A percentile compares a stretch with the other conserved stretches of the same genome.
Evolutionary conservation across 2,797 vertebrate species (phyloP).

Genomic region (Notamacropus eugenii): DNA sequence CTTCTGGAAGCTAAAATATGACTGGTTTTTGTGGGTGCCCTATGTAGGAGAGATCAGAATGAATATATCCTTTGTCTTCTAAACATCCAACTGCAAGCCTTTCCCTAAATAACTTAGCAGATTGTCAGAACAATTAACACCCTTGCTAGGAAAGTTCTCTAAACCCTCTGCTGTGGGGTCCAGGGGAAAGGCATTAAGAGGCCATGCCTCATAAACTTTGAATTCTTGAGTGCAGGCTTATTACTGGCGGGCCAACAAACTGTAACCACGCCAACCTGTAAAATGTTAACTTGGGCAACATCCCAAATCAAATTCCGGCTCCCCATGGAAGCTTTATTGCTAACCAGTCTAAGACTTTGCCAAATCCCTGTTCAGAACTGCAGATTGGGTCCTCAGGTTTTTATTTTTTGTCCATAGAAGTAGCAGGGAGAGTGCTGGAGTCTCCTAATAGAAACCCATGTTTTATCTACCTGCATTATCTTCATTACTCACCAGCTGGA

Average conservation of each 20-base stretch:
- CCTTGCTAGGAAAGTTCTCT: conserved; percentile 64
- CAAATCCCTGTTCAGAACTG: conserved; percentile 33
- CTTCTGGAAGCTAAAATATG: not conserved
- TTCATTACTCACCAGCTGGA: conserved; percentile 59
- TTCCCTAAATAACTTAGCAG: conserved; percentile 58
- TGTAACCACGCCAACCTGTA: conserved; percentile 77
- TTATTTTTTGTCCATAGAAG: not conserved
- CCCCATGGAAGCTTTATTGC: conserved; percentile 72
- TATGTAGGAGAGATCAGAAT: not conserved
- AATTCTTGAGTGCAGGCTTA: conserved; percentile 76
- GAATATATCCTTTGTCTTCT: conserved; percentile 58
- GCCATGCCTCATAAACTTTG: conserved; percentile 80
- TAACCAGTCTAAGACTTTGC: conserved; percentile 54
- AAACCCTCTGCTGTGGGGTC: conserved; percentile 68
- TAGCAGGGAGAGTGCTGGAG: not conserved
- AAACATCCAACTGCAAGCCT: conserved; percentile 29
- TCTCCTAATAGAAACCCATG: conserved; percentile 20
- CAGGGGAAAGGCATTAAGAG: conserved; percentile 70
- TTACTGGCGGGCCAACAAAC: conserved; percentile 76
- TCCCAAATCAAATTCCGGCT: conserved; percentile 76
- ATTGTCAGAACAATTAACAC: conserved; percentile 79
- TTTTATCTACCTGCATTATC: conserved; percentile 62
- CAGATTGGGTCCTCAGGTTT: not conserved
- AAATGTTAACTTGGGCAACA: conserved; percentile 76
- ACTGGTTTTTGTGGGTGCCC: not conserved